Evolutionary conservation across 2,888 invertebrate genomes (phyloP), one percentile per base, ranked within the genome.

Genomic region (Drosophila rubida): DNA sequence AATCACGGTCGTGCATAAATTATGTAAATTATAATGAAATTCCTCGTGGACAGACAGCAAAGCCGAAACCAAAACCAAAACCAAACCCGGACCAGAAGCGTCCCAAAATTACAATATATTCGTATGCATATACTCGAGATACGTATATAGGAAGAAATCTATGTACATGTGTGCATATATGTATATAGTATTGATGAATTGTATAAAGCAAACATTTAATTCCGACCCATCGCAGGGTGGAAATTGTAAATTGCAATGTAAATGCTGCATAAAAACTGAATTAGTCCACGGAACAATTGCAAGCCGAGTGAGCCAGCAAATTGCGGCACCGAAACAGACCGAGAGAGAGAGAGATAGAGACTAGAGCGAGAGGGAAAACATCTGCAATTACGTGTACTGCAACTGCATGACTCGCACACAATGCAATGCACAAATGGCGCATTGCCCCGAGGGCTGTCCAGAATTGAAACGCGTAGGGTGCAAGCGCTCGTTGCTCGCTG

Each of bases 11-110:
- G 74, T 64, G 85, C 77, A 85, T 85, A 83, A 85, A 87, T 85
- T 85, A 85, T 85, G 87, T 71, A 80, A 80, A 85, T 85, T 82
- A 80, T 86, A 84, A 87, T 80, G 81, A 84, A 80, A 87, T 82
- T 84, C 69, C 77, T 78, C 72, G 67, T 76, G 65, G 66, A 53
- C 22, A 27, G n/a, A 14, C 48, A 19, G n/a, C 32, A 32, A n/a
- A 11, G n/a, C 8, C 11, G 11, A 11, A 11, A 32, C 11, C 32
- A n/a, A 32, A 32, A 5, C 25, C 25, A 11, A 19, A 42, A 42
- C 32, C 27, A 13, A 42, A 45, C 32, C 27, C 35, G 4, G 19
- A 27, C 44, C 44, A 30, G 22, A 46, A 32, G 25, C 30, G 27
- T 53, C 37, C 53, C 42, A 66, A 59, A 58, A 30, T 55, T 53